phyloP scores from a whole-genome alignment of 2,113 vertebrate genomes.

The Crotalus helleri region DNA sequence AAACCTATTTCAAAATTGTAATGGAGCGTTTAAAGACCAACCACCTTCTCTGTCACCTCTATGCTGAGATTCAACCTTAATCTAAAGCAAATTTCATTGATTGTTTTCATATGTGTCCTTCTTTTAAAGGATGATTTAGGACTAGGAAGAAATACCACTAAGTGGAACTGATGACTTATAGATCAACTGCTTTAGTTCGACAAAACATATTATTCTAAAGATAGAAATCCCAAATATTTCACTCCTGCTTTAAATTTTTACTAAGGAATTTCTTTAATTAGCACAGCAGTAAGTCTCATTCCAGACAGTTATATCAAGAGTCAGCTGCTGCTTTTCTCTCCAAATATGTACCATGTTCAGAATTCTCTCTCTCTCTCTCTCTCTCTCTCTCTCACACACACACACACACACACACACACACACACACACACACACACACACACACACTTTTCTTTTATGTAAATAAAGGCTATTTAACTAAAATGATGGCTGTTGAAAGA shows the following conservation, averaged over 20 bases:
- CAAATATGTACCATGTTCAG: constrained; percentile 38
- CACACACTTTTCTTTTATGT: constrained; percentile 21
- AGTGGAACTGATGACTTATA: neutral
- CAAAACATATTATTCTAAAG: neutral
- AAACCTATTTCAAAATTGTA: neutral
- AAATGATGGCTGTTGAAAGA: constrained; percentile 52
- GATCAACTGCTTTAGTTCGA: neutral
- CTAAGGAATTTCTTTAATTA: neutral
- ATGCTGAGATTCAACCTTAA: neutral
- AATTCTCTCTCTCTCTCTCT: constrained; percentile 34
- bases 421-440: neutral
- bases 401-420: neutral
- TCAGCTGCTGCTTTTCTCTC: constrained; percentile 13
- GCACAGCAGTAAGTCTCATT: neutral
- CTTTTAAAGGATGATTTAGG: neutral
- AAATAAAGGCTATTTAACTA: constrained; percentile 24
- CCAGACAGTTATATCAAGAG: constrained; percentile 30
- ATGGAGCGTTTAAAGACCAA: neutral
- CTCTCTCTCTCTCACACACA: neutral
- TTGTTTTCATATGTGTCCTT: neutral
- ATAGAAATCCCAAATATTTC: neutral
- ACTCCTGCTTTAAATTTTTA: neutral
- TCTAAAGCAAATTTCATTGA: neutral
- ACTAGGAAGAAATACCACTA: neutral
- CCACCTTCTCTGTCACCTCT: neutral